Evolutionary conservation across 1,140 invertebrate species (phyloP), one percentile per base, ranked within the genome.

Genomic region (Chionoecetes opilio): DNA sequence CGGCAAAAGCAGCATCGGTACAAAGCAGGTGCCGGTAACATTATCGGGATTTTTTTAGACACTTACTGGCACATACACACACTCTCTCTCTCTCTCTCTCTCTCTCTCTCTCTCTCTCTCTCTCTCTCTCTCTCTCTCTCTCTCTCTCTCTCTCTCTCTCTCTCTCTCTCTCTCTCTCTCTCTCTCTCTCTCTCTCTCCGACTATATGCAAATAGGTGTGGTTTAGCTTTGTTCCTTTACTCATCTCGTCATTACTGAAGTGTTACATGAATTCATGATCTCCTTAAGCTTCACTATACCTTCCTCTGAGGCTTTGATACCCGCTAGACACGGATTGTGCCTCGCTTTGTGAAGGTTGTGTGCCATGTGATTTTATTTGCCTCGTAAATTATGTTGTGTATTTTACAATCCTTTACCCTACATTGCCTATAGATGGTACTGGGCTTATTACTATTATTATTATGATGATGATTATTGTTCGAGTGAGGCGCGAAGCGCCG

Each of bases 61-160:
- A 37, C 3, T 5, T 38, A 6, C 82, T 85, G 5, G 5, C 82
- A 8, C 82, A 8, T 26, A 8, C 82, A 8, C 82, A 8, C 82
- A 8, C 82, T 85, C 82, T 85, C 82, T 85, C 82, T 34, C 82
- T 34, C 26, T 26, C 82, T 85, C n/a, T 85, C 82, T 85, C 82
- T 85, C 32, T 85, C 82, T 85, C 82, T 85, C 82, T 85, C 82
- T 85, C 82, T 85, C 82, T 85, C 82, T 34, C 82, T 34, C 82
- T 34, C 32, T 38, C 26, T 38, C 85, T 87, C 14, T 31, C 85
- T 87, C 85, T 31, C 85, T 87, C 29, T 31, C 85, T 87, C n/a
- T 31, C 85, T 87, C 9, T 21, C 63, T 75, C 6, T 21, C 63
- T 75, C 11, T 21, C 63, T 75, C 0, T 21, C 63, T 75, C 11